Conservation (phyloP, 2,113 vertebrate species). For the Crotalus tigris region DNA sequence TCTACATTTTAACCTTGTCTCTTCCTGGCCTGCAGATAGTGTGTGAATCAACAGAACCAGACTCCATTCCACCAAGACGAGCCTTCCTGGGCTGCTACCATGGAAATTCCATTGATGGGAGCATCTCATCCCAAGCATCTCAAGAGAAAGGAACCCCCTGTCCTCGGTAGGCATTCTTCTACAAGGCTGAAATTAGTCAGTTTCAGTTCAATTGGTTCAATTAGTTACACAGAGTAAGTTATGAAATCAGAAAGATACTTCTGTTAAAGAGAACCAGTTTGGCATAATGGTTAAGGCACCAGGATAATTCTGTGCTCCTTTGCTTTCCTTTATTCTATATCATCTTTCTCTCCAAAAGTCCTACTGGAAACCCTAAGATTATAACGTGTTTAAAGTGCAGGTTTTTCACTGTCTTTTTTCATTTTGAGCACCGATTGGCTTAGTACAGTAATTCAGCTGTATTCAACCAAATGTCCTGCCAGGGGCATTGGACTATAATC, state of each 20-base stretch:
- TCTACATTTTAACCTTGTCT: slow-evolving; percentile 29
- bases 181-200: background rate
- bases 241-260: background rate
- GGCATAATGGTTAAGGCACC: background rate
- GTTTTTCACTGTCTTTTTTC: background rate
- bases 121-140: slow-evolving; percentile 81
- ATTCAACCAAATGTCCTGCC: background rate
- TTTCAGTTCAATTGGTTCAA: background rate
- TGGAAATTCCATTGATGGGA: slow-evolving; percentile 92
- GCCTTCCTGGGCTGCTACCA: slow-evolving; percentile 85
- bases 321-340: background rate
- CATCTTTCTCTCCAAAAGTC: background rate
- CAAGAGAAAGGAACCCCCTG: slow-evolving; percentile 78
- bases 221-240: background rate
- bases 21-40: slow-evolving; percentile 84
- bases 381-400: background rate
- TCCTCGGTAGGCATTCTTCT: slow-evolving; percentile 78
- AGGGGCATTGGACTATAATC: background rate
- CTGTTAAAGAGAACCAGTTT: background rate
- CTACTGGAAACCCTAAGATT: background rate
- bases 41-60: slow-evolving; percentile 82
- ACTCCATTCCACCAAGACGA: slow-evolving; percentile 76
- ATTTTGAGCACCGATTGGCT: background rate
- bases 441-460: background rate
- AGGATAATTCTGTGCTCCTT: background rate